Base-by-base conservation (phyloP, 2,113 vertebrate genomes). In the Ranitomeya imitator region DNA sequence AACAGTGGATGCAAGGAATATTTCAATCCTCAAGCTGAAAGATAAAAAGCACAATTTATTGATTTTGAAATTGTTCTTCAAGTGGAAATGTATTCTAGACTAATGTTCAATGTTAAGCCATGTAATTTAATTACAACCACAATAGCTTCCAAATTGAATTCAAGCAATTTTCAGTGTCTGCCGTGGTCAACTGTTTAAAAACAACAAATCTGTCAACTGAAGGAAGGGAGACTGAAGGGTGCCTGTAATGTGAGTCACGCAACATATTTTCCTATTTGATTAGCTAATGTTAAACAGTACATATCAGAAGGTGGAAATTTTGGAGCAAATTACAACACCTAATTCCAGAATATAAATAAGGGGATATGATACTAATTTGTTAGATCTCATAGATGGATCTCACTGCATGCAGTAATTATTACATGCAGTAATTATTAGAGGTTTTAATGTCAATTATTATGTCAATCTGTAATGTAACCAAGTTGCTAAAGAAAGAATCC, bases 81-180 rank as follows among this genome's bases (percentile, higher is more conserved):
- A 59, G 10, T 76, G 55, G 54, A 60, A 85, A 31, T 54, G 23
- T 74, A 59, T 26, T 85, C 67, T 60, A 45, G 69, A 85, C 71
- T 74, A 74, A 85, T 85, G 69, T 31, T 85, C 54, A 65, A 59
- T 19, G 21, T 45, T 23, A 16, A 85, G 69, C 54, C 15, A 85
- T 67, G 59, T 85, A 60, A 85, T 85, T 31, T 74, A 59, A 85
- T 85, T 71, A 85, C 67, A 74, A 74, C 54, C 83, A 74, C 67
- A 76, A 85, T 76, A 85, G 83, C 69, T 74, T 85, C 52, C 69
- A 54, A 85, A 85, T 85, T 85, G 52, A 76, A 85, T 73, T 73
- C 69, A 85, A 60, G 69, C 55, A 21, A 31, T 74, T 57, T 85
- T 76, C 69, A 45, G 61, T 85, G 83, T 31, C 81, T 63, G 61